Evolutionary conservation across 2,888 invertebrate species (phyloP), one percentile per base, ranked within the genome.

Genomic region (Drosophila borealis): DNA sequence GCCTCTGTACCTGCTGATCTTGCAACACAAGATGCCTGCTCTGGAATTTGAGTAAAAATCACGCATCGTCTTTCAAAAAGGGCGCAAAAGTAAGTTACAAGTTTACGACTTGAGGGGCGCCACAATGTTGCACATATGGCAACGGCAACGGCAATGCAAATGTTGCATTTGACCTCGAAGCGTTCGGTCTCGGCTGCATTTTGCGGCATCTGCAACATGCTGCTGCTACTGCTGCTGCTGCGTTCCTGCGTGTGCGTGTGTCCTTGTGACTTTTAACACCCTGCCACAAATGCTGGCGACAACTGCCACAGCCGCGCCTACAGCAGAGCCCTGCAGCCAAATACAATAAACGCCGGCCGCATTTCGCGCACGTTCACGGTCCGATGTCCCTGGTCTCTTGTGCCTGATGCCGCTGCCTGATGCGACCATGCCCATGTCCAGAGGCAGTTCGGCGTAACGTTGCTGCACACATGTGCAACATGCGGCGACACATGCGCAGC

Each of bases 201-300:
- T 63, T 57, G 50, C 36, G 45, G 67, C 78, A 77, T 50, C 57
- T 60, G 64, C 64, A 53, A 36, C 19, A 57, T 36, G 36, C 36
- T 11, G 11, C 34, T 37, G 14, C 50, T 21, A 37, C 34, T 11
- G 34, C 36, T 9, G 33, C 33, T 3, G 34, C 37, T 37, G 25
- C 46, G 39, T 74, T 21, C 21, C 39, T 63, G 67, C 67, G 65
- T 65, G 69, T 70, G 74, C 84, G 89, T 70, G 75, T 87, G 89
- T 85, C 84, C 89, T 85, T 89, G 89, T 89, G 89, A 88, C 66
- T 89, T 89, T 84, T 84, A 89, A 89, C 84, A 89, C 89, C 76
- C 73, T 64, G 68, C 46, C 60, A 53, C 44, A 64, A 41, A 36
- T 44, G 65, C 59, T 42, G 59, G 66, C 60, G 85, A 80, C 84